phyloP scores from a whole-genome alignment of 2,113 vertebrate species.

The Morone saxatilis region DNA sequence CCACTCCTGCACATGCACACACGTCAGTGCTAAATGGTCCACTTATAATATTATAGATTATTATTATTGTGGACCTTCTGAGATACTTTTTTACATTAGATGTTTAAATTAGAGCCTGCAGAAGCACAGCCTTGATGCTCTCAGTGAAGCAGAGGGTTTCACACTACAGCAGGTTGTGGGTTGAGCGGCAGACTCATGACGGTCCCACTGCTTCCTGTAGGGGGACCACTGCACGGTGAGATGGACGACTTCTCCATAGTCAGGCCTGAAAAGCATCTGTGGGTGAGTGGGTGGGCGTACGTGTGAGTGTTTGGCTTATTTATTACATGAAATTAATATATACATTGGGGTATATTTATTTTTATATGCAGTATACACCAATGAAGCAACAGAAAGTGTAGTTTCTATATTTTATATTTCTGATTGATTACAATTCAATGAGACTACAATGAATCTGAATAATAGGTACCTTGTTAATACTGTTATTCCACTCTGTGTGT shows the following conservation, averaged over 20 bases:
- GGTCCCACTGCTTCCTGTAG: slow-evolving; percentile 53
- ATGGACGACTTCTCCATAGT: slow-evolving; percentile 48
- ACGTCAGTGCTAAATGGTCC: background rate
- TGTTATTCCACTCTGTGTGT: slow-evolving; percentile 43
- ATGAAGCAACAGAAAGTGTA: background rate
- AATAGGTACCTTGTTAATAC: slow-evolving; percentile 39
- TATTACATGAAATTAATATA: background rate
- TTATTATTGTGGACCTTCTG: background rate
- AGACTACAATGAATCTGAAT: background rate
- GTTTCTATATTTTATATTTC: slow-evolving; percentile 12
- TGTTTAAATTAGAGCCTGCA: slow-evolving; percentile 8
- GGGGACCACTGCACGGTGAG: slow-evolving; percentile 37
- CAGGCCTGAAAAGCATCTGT: slow-evolving; percentile 49
- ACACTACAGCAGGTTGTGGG: slow-evolving; percentile 67
- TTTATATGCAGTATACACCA: background rate
- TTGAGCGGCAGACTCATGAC: slow-evolving; percentile 55
- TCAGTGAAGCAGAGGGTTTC: slow-evolving; percentile 41
- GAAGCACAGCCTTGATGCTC: slow-evolving; percentile 11
- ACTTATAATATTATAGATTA: background rate
- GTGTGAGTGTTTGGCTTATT: slow-evolving; percentile 22
- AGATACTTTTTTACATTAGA: background rate
- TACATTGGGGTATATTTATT: background rate
- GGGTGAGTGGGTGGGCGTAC: slow-evolving; percentile 12
- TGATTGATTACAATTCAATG: slow-evolving; percentile 15
- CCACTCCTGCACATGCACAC: slow-evolving; percentile 13